These are phyloP conservation scores for Lasioglossum marginatum DNA, from an alignment of 2,888 invertebrate species.

Conservation along the genomic window DNA sequence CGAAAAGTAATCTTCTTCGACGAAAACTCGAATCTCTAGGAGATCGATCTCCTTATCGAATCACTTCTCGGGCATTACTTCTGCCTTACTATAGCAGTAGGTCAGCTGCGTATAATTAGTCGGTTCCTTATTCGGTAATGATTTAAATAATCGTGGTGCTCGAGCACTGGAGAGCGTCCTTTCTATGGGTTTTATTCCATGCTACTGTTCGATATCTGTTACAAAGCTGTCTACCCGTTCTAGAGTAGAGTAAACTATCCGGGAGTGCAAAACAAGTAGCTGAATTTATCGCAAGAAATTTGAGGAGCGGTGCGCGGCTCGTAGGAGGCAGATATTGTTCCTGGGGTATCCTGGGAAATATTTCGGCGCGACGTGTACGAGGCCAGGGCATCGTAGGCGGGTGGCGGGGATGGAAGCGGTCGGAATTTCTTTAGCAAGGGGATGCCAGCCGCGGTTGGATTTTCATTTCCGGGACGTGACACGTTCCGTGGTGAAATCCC, in stretches of 20 bases:
- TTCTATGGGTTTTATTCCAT: neutral
- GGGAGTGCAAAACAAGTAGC: neutral
- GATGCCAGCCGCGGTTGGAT: constrained; percentile 29
- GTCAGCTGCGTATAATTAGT: constrained; percentile 14
- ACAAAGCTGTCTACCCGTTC: too few relatives aligned
- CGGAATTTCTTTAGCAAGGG: constrained; percentile 19
- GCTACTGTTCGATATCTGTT: neutral
- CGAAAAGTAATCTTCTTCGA: constrained; percentile 42
- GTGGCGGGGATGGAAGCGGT: neutral
- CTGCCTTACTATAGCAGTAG: neutral
- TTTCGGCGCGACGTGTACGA: constrained; percentile 12
- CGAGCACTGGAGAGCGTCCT: too few relatives aligned
- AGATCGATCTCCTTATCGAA: constrained; percentile 49
- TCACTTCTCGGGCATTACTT: neutral
- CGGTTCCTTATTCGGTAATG: neutral
- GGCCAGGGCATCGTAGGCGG: neutral
- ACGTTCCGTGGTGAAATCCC: constrained; percentile 16
- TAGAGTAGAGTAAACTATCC: neutral
- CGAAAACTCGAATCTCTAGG: constrained; percentile 28
- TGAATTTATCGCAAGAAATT: constrained; percentile 3
- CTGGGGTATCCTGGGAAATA: constrained; percentile 11
- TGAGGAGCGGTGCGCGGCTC: neutral
- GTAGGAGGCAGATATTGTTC: constrained; percentile 12
- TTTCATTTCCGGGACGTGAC: constrained; percentile 45
- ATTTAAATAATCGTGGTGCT: neutral